A percentile compares a stretch with the other conserved stretches of the same genome.
Conservation (phyloP, 2,888 invertebrate species). For the Lasioglossum lativentre region DNA sequence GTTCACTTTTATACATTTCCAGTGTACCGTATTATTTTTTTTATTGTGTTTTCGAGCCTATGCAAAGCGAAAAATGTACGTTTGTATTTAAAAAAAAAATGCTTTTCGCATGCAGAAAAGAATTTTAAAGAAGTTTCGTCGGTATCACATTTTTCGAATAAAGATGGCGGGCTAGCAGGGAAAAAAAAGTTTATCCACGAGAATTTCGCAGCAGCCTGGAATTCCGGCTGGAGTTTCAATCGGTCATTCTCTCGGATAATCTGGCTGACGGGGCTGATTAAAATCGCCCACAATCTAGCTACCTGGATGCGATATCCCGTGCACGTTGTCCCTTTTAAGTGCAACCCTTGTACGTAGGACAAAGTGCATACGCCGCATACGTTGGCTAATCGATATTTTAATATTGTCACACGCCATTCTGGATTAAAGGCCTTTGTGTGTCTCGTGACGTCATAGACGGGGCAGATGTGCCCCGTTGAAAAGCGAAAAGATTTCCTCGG, state of each 20-base stretch:
- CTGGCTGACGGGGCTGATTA: constrained; percentile 64
- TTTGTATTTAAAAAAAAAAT: too few species aligned
- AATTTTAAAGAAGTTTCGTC: neutral
- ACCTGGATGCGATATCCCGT: constrained; percentile 70
- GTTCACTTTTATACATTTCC: too few species aligned
- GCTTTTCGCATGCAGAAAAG: neutral
- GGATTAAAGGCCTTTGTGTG: constrained; percentile 76
- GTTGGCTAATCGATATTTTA: constrained; percentile 84
- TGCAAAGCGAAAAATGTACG: too few species aligned
- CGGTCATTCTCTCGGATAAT: constrained; percentile 53
- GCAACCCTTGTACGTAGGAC: constrained; percentile 78
- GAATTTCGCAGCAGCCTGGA: constrained; percentile 16
- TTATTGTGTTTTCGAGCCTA: too few species aligned
- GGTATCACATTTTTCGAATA: neutral
- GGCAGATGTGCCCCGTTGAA: constrained; percentile 68
- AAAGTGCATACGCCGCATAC: constrained; percentile 85
- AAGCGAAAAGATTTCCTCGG: constrained; percentile 59
- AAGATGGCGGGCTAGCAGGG: neutral
- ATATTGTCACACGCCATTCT: constrained; percentile 81
- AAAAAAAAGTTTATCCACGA: neutral
- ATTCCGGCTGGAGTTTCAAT: constrained; percentile 24
- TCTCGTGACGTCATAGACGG: constrained; percentile 66
- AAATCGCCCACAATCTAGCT: constrained; percentile 76
- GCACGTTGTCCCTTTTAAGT: constrained; percentile 75
- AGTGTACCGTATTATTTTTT: too few species aligned